Percentiles rank a stretch among this genome's conserved stretches.
These are phyloP conservation scores for Leptopilina clavipes DNA, from an alignment of 1,140 invertebrate species.

Conservation along the genomic window DNA sequence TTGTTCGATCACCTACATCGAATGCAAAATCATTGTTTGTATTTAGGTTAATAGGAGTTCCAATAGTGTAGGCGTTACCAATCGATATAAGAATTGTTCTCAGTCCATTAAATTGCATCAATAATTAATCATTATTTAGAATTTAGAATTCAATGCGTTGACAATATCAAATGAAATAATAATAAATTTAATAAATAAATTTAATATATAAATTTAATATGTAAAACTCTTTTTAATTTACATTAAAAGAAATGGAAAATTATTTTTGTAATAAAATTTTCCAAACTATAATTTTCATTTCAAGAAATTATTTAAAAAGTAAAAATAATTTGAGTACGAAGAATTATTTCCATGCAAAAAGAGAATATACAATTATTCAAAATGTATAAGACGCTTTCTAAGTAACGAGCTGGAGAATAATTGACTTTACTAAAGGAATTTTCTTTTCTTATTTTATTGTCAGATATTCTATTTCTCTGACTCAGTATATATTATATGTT, in stretches of 20 bases:
- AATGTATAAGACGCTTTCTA: conserved; percentile 17
- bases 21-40: conserved; percentile 11
- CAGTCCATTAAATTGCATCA: not conserved
- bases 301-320: not conserved
- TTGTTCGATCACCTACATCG: conserved; percentile 12
- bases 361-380: conserved; percentile 17
- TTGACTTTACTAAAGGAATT: conserved; percentile 2
- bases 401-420: conserved; percentile 21
- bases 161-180: no score
- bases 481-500: no score
- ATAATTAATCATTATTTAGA: conserved; percentile 3
- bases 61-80: not conserved
- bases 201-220: no score
- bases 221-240: no score
- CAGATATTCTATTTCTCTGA: not conserved
- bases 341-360: not conserved
- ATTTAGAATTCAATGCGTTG: no score
- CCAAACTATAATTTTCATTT: not conserved
- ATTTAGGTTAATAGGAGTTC: conserved; percentile 22
- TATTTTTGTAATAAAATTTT: no score
- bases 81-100: not conserved
- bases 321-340: not conserved
- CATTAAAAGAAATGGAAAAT: no score
- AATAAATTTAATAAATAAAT: no score
- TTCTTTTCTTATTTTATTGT: not conserved